Evolutionary conservation across 2,113 vertebrate genomes (phyloP).

Genomic region (Peromyscus leucopus): DNA sequence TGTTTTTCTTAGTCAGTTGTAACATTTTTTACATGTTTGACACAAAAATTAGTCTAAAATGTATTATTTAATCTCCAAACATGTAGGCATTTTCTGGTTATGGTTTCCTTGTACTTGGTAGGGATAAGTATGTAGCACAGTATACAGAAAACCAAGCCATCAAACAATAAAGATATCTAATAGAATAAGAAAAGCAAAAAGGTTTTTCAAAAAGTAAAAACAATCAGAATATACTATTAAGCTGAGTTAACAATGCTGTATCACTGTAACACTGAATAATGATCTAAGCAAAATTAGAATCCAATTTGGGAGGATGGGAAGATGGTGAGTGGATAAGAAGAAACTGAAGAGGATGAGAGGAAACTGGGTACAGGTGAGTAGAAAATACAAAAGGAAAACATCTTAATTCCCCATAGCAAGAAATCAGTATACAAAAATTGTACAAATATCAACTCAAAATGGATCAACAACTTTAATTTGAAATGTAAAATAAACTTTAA

Average conservation of each 20-base stretch:
- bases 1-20: conserved; percentile 6
- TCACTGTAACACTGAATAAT: not conserved
- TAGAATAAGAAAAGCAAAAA: conserved; percentile 32
- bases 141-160: conserved; percentile 19
- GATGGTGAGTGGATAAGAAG: not conserved
- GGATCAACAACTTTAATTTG: not conserved
- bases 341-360: not conserved
- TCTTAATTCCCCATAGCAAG: not conserved
- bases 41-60: not conserved
- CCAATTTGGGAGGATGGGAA: not conserved
- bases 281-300: conserved; percentile 32
- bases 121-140: not conserved
- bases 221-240: not conserved
- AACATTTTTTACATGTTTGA: conserved; percentile 26
- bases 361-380: not conserved
- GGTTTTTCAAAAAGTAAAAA: conserved; percentile 31
- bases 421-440: not conserved
- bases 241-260: not conserved
- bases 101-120: not conserved
- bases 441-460: not conserved
- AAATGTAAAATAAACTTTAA: not conserved
- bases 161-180: conserved; percentile 34
- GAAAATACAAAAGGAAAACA: conserved; percentile 23
- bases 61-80: conserved; percentile 9
- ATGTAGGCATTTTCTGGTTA: conserved; percentile 9